phyloP scores from a whole-genome alignment of 2,113 vertebrate genomes.

The Chascanopsetta lugubris region DNA sequence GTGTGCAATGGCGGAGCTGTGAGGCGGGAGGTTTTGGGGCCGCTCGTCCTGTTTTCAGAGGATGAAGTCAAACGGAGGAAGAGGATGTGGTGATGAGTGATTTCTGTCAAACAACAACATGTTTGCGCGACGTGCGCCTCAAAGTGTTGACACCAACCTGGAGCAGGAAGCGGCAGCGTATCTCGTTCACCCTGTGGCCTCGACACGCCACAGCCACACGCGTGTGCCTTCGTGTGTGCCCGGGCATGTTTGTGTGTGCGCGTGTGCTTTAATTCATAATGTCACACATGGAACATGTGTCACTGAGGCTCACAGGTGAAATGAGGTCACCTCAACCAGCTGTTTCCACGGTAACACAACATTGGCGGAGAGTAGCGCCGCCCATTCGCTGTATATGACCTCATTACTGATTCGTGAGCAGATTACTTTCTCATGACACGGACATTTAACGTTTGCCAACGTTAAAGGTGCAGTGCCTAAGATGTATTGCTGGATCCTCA shows the following conservation, averaged over 20 bases:
- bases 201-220: background rate
- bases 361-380: background rate
- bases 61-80: conserved; percentile 51
- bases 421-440: background rate
- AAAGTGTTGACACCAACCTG: background rate
- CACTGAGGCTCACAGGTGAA: no score
- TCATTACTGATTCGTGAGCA: background rate
- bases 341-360: background rate
- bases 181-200: background rate
- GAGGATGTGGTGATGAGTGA: conserved; percentile 72
- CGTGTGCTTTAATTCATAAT: no score
- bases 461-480: no score
- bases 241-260: background rate
- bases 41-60: conserved; percentile 31
- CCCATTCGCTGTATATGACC: background rate
- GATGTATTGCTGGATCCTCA: no score
- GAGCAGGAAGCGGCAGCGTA: background rate
- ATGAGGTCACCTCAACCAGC: background rate
- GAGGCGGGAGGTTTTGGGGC: background rate
- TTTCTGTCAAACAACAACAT: conserved; percentile 34
- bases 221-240: background rate
- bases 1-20: no score
- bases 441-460: no score
- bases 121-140: conserved; percentile 52
- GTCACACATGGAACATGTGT: no score